Evolutionary conservation across 2,113 vertebrate species (phyloP), one percentile per base, ranked within the genome.

Genomic region (Aythya baeri): DNA sequence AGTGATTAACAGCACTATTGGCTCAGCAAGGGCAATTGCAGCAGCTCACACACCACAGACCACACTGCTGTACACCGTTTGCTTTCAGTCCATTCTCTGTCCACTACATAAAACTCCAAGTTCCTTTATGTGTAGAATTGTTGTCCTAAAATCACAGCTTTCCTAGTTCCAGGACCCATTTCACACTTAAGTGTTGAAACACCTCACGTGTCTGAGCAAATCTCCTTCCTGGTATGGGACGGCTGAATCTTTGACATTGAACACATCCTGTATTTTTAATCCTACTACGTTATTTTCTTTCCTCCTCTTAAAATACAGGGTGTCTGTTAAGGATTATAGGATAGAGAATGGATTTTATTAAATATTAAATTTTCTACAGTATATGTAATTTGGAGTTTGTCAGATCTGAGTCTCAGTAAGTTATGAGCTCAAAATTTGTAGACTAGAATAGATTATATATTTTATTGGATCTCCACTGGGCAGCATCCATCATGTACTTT

Each of bases 11-110:
- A 26, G 44, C 50, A 15, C 3, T 13, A 1, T 3, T 8, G 13
- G 1, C 65, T 23, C 12, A 0, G 12, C 3, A 0, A 52, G 43
- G 50, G 11, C 8, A 4, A 31, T 62, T 7, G 50, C 27, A 5
- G 10, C 41, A 17, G 27, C 43, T 6, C 55, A 11, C 23, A 27
- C 26, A 5, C 38, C 2, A 11, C 23, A 3, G 0, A 12, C 0
- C 0, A 23, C 20, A 46, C 49, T 15, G 32, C 34, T 38, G 13
- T 13, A 22, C 8, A 11, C 18, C 16, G 2, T 54, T 38, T n/a
- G 1, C 52, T 61, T 10, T 7, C 32, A 61, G 50, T 3, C 27
- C 12, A 0, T 13, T 43, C 49, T 22, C 57, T 6, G 7, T 14
- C 70, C 43, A 44, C 41, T 21, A 3, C 29, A 3, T 2, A 55